Evolutionary conservation across 2,888 invertebrate species (phyloP).

Genomic region (Argyresthia goedartella): DNA sequence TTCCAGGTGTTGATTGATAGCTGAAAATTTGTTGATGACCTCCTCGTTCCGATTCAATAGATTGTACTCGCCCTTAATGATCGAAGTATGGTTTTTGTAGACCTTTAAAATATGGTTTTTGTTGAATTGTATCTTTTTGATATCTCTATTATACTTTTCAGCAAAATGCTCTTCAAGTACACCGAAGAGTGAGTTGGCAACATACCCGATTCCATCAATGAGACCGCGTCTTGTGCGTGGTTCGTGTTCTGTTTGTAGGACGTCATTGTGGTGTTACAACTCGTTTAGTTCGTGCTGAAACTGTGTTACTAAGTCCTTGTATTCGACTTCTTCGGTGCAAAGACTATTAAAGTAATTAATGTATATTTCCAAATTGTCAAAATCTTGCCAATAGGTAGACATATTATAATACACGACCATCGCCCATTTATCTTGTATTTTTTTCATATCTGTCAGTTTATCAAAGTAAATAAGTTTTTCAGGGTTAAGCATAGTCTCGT

Average conservation of each 20-base stretch:
- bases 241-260: not conserved
- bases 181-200: slow-evolving; percentile 14
- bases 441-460: not conserved
- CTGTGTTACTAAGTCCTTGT: not conserved
- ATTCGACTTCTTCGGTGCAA: not conserved
- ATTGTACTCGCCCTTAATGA: not conserved
- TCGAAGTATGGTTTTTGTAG: not conserved
- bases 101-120: not conserved
- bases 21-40: not conserved
- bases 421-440: not conserved
- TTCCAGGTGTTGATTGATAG: not conserved
- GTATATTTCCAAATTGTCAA: not conserved
- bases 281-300: not conserved
- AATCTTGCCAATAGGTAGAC: not conserved
- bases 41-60: not conserved
- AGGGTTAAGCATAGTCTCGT: not conserved
- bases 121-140: not conserved
- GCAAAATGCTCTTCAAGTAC: slow-evolving; percentile 4
- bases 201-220: slow-evolving; percentile 5
- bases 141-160: not conserved
- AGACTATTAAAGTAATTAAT: not conserved
- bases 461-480: not conserved
- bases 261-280: not conserved
- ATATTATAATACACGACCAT: not conserved
- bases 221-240: not conserved